Evolutionary conservation across 2,113 vertebrate genomes (phyloP).

Genomic region (Oryzias woworae): DNA sequence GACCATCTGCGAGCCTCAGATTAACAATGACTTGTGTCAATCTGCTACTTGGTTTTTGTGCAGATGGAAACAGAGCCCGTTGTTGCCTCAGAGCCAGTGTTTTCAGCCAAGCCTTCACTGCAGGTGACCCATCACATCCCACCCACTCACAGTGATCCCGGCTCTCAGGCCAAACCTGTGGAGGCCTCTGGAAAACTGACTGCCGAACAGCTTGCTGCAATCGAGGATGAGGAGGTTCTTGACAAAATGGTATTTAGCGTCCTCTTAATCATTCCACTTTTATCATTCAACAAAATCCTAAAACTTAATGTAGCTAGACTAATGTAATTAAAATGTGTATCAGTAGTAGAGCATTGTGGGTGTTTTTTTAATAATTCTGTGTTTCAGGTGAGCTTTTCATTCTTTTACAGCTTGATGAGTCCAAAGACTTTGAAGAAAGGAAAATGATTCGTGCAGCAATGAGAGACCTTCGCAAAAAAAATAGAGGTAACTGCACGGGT

Average conservation of each 20-base stretch:
- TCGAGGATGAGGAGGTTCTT: slow-evolving; percentile 90
- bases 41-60: slow-evolving; percentile 2
- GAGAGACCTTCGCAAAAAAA: slow-evolving; percentile 92
- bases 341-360: too few relatives aligned
- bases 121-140: slow-evolving; percentile 52
- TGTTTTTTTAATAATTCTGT: too few relatives aligned
- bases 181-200: slow-evolving; percentile 77
- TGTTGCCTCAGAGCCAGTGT: slow-evolving; percentile 69
- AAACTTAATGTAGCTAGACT: not conserved
- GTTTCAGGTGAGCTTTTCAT: not conserved
- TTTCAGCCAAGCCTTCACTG: slow-evolving; percentile 45
- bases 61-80: slow-evolving; percentile 81
- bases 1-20: not conserved
- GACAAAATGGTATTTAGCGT: slow-evolving; percentile 90
- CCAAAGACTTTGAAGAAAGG: slow-evolving; percentile 91
- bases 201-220: slow-evolving; percentile 80
- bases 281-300: slow-evolving; percentile 15
- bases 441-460: slow-evolving; percentile 91
- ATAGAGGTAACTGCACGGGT: slow-evolving; percentile 81
- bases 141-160: slow-evolving; percentile 76
- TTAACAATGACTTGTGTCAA: slow-evolving; percentile 4
- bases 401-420: slow-evolving; percentile 84
- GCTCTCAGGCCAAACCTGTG: slow-evolving; percentile 56
- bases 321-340: too few relatives aligned
- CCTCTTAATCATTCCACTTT: slow-evolving; percentile 9